phyloP scores from a whole-genome alignment of 2,888 invertebrate genomes.

The Polietes domitor region DNA sequence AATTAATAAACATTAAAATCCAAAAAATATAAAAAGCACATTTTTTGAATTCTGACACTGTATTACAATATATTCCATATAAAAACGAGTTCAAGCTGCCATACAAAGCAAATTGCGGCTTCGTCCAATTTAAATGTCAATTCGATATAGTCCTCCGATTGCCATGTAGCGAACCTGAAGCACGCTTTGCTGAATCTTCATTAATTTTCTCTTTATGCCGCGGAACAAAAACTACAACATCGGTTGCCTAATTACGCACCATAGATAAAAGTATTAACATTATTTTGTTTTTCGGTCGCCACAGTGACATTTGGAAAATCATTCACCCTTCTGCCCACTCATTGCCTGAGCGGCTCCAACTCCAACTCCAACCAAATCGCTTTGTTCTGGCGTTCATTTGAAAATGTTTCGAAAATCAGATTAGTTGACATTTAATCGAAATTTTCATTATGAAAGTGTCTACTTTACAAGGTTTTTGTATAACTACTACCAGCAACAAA shows the following conservation, averaged over 20 bases:
- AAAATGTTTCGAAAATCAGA: conserved; percentile 40
- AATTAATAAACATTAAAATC: too few species aligned
- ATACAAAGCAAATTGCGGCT: too few species aligned
- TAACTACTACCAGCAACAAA: background rate
- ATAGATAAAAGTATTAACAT: conserved; percentile 6
- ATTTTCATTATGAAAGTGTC: conserved; percentile 45
- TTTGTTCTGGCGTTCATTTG: conserved; percentile 7
- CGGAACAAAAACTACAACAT: background rate
- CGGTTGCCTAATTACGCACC: conserved; percentile 47
- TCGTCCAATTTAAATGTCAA: too few species aligned
- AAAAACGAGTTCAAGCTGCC: too few species aligned
- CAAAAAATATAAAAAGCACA: too few species aligned
- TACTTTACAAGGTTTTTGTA: conserved; percentile 13
- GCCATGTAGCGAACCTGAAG: background rate
- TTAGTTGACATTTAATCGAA: conserved; percentile 61
- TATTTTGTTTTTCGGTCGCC: conserved; percentile 12
- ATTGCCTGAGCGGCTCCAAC: background rate
- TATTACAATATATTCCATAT: too few species aligned
- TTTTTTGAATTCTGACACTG: too few species aligned
- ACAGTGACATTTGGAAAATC: conserved; percentile 25
- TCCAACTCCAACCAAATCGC: background rate
- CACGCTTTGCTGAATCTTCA: conserved; percentile 30
- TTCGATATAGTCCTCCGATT: background rate
- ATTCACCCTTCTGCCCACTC: background rate
- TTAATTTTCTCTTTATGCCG: conserved; percentile 39